Evolutionary conservation across 2,888 invertebrate species (phyloP), one percentile per base, ranked within the genome.

Genomic region (Diachrysia chrysitis): DNA sequence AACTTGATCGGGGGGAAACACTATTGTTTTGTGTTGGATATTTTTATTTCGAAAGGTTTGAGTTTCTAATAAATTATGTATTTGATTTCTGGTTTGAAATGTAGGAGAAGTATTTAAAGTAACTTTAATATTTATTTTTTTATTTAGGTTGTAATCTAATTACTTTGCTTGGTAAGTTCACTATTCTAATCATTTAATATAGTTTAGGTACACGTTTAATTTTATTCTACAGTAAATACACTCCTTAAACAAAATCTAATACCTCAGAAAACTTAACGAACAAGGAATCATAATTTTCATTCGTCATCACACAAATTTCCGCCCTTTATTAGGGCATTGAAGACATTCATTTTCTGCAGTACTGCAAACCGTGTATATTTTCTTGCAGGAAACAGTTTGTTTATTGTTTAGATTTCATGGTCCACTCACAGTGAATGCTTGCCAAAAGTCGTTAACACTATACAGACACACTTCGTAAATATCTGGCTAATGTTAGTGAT

Each of bases 371-470:
- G 69, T 83, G 81, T 81, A 84, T 86, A 87, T 90, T 89, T 85
- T 83, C 75, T 76, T 77, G 75, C 76, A 87, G 90, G 89, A 92
- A 91, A 87, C 91, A 78, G 90, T 88, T 88, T 92, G 90, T 92
- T 92, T 93, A 91, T 91, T 90, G 86, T 90, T 90, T 88, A 87
- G 87, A 87, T 91, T 88, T 89, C 85, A 85, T 83, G 83, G 85
- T 84, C 79, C 83, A 84, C 80, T 79, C 79, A 66, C 73, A 69
- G 81, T 70, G 78, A 83, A 87, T 83, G 79, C 85, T 88, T 93
- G 93, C 93, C 92, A 93, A 92, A 91, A 91, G 90, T 87, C 90
- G 89, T 92, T 92, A 93, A 92, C 92, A 91, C 89, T 90, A 81
- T 77, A 87, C 90, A 92, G 89, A 78, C 88, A 79, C 89, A 90